Evolutionary conservation across 1,140 invertebrate genomes (phyloP), one percentile per base, ranked within the genome.

Genomic region (Bradynema listronoti): DNA sequence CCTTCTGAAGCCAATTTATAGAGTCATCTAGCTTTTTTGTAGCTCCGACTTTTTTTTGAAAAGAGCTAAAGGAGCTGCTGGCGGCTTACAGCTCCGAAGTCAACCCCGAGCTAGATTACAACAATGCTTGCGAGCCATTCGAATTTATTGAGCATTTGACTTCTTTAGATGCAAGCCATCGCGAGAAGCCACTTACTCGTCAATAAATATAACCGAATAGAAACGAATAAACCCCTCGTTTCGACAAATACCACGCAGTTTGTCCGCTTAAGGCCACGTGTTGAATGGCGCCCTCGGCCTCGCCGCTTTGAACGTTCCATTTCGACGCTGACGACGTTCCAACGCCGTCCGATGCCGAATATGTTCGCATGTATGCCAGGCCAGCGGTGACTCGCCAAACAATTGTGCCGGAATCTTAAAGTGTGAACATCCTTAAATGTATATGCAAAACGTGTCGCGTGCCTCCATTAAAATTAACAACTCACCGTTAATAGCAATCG

Each of bases 191-290:
- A n/a, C n/a, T n/a, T n/a, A n/a, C n/a, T n/a, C n/a, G n/a, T n/a
- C n/a, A n/a, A n/a, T n/a, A n/a, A n/a, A n/a, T n/a, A n/a, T n/a
- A n/a, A n/a, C n/a, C n/a, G n/a, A n/a, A n/a, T n/a, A n/a, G n/a
- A n/a, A n/a, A n/a, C n/a, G n/a, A n/a, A n/a, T n/a, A n/a, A n/a
- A 61, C 59, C 32, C 65, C 65, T 39, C 56, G 56, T 22, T 58
- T 63, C 27, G 66, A 63, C 19, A 72, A 50, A 55, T 70, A 68
- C 66, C 66, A 68, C 11, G 68, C 69, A 42, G 57, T 57, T 52
- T 36, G 34, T 5, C 16, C 27, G 3, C 43, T 72, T 33, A 68
- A 34, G 4, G 45, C 55, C 22, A 66, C 59, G 6, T 41, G 22
- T 16, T 60, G 14, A 32, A 68, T 29, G 9, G 19, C 43, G 19